A percentile compares a stretch with the other conserved stretches of the same genome.
Conservation (phyloP, 2,797 vertebrate species). For the Acrossocheilus fasciatus region DNA sequence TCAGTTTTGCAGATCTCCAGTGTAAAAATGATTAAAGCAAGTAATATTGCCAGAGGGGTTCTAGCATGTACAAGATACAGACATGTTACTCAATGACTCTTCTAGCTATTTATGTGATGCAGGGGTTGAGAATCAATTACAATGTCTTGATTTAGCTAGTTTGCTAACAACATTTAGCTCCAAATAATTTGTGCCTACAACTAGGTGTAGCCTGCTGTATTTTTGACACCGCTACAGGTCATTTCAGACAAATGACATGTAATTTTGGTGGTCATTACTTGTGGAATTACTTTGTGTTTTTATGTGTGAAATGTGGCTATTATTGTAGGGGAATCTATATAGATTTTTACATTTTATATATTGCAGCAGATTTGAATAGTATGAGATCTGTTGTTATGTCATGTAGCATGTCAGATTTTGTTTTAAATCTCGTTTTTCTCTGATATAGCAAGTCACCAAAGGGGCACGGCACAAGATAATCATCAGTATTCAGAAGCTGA, state of each 20-base stretch:
- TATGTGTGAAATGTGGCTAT: slow-evolving; percentile 4
- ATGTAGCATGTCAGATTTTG: background rate
- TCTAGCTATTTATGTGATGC: background rate
- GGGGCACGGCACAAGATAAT: slow-evolving; percentile 98
- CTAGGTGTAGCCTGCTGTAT: background rate
- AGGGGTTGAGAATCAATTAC: background rate
- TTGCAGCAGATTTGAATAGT: background rate
- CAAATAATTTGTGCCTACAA: background rate
- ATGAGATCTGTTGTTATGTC: background rate
- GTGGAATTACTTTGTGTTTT: background rate
- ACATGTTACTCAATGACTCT: background rate
- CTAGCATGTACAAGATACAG: background rate
- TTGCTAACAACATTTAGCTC: slow-evolving; percentile 2
- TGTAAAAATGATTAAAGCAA: background rate
- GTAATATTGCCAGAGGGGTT: background rate
- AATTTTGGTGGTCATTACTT: background rate
- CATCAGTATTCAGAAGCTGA: slow-evolving; percentile 98
- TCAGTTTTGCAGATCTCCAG: background rate
- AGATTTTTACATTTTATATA: background rate
- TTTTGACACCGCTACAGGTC: background rate
- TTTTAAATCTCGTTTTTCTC: slow-evolving; percentile 8
- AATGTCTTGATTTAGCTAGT: background rate
- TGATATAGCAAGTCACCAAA: slow-evolving; percentile 94
- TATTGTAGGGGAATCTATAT: background rate
- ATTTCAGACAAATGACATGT: background rate